A percentile compares a stretch with the other conserved stretches of the same genome.
phyloP scores from a whole-genome alignment of 2,888 invertebrate species.

The Scaeva pyrastri region DNA sequence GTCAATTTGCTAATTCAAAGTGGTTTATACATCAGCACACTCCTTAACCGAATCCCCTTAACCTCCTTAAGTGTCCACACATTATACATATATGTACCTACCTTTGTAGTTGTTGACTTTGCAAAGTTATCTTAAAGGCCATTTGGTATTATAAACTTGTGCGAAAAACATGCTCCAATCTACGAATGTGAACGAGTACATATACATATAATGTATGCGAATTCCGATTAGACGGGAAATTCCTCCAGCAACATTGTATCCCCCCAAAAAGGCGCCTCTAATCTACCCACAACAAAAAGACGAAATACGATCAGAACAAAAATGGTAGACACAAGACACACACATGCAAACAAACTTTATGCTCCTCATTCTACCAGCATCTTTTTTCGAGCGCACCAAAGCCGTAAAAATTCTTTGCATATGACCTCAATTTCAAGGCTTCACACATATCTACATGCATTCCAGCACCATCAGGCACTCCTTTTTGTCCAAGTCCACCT shows the following conservation, averaged over 20 bases:
- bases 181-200: not conserved
- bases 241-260: slow-evolving; percentile 48
- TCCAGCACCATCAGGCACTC: slow-evolving; percentile 67
- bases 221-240: slow-evolving; percentile 24
- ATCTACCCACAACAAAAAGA: slow-evolving; percentile 11
- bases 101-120: not conserved
- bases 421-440: slow-evolving; percentile 73
- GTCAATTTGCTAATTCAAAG: slow-evolving; percentile 1
- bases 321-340: not conserved
- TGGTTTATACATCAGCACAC: not conserved
- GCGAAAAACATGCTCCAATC: slow-evolving; percentile 21
- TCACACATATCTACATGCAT: slow-evolving; percentile 68
- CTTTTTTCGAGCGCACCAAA: slow-evolving; percentile 18
- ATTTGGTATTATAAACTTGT: not conserved
- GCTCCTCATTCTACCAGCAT: slow-evolving; percentile 51
- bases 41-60: not conserved
- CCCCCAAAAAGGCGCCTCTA: slow-evolving; percentile 50
- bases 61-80: not conserved
- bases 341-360: slow-evolving; percentile 12
- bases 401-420: slow-evolving; percentile 70
- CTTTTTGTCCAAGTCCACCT: slow-evolving; percentile 56
- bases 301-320: not conserved
- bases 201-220: not conserved
- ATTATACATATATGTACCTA: not conserved
- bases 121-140: slow-evolving; percentile 3